Base-by-base conservation (phyloP, 2,888 invertebrate genomes). In the Sphinx pinastri region DNA sequence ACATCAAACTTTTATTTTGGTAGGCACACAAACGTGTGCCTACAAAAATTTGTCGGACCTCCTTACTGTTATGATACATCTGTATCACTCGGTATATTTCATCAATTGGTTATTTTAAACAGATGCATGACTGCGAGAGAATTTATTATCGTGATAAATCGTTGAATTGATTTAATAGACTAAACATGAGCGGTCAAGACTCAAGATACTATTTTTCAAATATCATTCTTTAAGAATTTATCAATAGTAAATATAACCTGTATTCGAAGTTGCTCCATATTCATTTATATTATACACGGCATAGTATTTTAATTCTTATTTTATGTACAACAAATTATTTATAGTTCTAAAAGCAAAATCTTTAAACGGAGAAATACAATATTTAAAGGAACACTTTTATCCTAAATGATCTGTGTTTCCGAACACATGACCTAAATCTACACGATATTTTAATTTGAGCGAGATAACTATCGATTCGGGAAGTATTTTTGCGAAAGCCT, bases 11-110 rank as follows among this genome's bases (percentile, higher is more conserved):
- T n/a, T n/a, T n/a, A n/a, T n/a, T n/a, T n/a, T n/a, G n/a, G n/a
- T n/a, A n/a, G n/a, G n/a, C n/a, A n/a, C n/a, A n/a, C n/a, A n/a
- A n/a, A n/a, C n/a, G n/a, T n/a, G n/a, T n/a, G n/a, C n/a, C n/a
- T n/a, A n/a, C n/a, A n/a, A n/a, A n/a, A n/a, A n/a, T n/a, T n/a
- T n/a, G 73, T 52, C 52, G 38, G 58, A 69, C 52, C 52, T 69
- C 45, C 60, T 54, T 45, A 60, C 45, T 69, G 52, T 73, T 75
- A 73, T 76, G 67, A 71, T 70, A 69, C 68, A 74, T 74, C 67
- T 71, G 72, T 75, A 72, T 75, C 67, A 73, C 72, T 71, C 67
- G 58, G 67, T 72, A 52, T 66, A 68, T 73, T 75, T 73, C 70
- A 74, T 63, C 47, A 63, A 63, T 63, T 63, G 47, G 19, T 47